Conservation (phyloP, 2,888 invertebrate genomes). For the Bimastos eiseni region DNA sequence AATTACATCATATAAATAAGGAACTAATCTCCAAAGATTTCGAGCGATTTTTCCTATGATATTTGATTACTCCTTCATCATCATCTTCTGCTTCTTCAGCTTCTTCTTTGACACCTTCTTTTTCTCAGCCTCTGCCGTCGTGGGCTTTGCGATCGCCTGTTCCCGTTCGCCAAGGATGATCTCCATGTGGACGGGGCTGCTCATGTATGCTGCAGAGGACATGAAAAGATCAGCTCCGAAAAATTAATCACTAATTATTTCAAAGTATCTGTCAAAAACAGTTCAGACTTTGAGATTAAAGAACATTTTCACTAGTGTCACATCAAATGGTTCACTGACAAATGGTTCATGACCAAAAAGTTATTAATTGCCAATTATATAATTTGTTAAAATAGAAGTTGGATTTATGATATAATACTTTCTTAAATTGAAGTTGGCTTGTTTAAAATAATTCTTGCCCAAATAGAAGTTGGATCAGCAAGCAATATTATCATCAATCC, state of each 20-base stretch:
- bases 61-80: constrained; percentile 65
- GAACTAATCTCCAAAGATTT: background rate
- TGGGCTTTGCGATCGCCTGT: constrained; percentile 75
- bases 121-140: constrained; percentile 76
- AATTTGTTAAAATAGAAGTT: too few species aligned
- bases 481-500: too few species aligned
- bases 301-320: background rate
- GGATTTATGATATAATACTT: too few species aligned
- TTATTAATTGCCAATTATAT: too few species aligned
- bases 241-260: background rate
- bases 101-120: constrained; percentile 96
- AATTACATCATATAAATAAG: background rate
- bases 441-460: too few species aligned
- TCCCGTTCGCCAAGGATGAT: constrained; percentile 94
- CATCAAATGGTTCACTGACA: too few species aligned
- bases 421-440: too few species aligned
- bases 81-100: constrained; percentile 89
- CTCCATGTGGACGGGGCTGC: constrained; percentile 97
- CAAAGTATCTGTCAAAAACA: background rate
- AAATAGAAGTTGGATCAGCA: too few species aligned
- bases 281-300: background rate
- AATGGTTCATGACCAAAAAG: too few species aligned
- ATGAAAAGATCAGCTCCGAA: background rate
- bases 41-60: background rate
- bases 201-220: constrained; percentile 82